Percentiles rank a stretch among this genome's conserved stretches.
Conservation (phyloP, 2,888 invertebrate genomes). For the Scaptomyza polygonia region DNA sequence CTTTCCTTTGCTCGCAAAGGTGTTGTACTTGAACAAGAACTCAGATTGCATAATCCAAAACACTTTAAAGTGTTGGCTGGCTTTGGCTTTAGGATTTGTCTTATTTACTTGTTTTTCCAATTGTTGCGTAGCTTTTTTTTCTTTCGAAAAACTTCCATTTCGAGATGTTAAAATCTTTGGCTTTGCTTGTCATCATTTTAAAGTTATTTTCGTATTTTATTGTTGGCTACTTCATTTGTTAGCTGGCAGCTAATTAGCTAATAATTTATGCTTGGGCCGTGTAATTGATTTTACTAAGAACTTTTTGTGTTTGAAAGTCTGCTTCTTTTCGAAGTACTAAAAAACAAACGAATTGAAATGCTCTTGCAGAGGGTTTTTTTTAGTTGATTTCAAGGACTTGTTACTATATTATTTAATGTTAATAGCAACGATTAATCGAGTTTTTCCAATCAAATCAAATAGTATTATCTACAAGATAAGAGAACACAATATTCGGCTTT, state of each 20-base stretch:
- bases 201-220: constrained; percentile 30
- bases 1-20: constrained; percentile 17
- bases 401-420: too few species aligned
- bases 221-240: constrained; percentile 13
- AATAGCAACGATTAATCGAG: too few species aligned
- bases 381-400: too few species aligned
- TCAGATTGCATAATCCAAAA: constrained; percentile 65
- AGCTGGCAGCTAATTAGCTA: constrained; percentile 44
- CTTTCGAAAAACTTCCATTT: constrained; percentile 2
- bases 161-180: constrained; percentile 4
- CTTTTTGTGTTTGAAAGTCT: not conserved
- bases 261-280: constrained; percentile 32
- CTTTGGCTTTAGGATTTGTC: constrained; percentile 6
- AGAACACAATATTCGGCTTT: not conserved
- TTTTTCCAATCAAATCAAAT: too few species aligned
- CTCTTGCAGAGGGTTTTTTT: too few species aligned
- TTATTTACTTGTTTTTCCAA: constrained; percentile 8
- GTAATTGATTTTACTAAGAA: constrained; percentile 51
- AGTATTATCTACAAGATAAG: too few species aligned
- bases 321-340: not conserved
- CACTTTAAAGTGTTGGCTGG: constrained; percentile 5
- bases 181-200: constrained; percentile 15
- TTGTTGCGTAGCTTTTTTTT: constrained; percentile 1
- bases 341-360: too few species aligned
- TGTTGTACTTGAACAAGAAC: constrained; percentile 69